These are phyloP conservation scores for Darevskia mixta DNA, from an alignment of 2,797 vertebrate genomes.

Conservation along the genomic window DNA sequence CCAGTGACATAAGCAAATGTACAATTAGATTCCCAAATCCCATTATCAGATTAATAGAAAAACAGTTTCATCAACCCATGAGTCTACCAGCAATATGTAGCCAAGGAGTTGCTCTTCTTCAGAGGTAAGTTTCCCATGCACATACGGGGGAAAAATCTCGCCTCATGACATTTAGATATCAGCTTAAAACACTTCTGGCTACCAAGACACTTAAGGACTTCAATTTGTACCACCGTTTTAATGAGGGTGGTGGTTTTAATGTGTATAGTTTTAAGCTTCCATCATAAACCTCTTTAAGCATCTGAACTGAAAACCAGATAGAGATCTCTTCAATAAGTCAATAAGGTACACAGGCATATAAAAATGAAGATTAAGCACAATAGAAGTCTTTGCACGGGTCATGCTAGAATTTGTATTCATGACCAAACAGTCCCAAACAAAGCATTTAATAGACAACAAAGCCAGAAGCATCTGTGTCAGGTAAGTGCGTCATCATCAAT, in stretches of 20 bases:
- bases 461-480: slow-evolving; percentile 1
- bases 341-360: neutral
- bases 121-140: neutral
- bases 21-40: neutral
- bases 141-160: neutral
- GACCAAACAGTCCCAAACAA: slow-evolving; percentile 8
- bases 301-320: neutral
- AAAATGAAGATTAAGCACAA: neutral
- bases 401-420: neutral
- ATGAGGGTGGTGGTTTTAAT: neutral
- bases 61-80: neutral
- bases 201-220: neutral
- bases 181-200: neutral
- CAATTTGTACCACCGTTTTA: neutral
- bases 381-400: neutral
- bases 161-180: neutral
- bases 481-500: neutral
- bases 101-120: too few species aligned
- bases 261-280: neutral
- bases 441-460: slow-evolving; percentile 15
- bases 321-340: neutral
- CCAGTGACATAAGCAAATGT: neutral
- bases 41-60: slow-evolving; percentile 8
- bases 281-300: neutral
- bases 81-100: neutral